Evolutionary conservation across 2,113 vertebrate species (phyloP), one percentile per base, ranked within the genome.

Genomic region (Pionites leucogaster): DNA sequence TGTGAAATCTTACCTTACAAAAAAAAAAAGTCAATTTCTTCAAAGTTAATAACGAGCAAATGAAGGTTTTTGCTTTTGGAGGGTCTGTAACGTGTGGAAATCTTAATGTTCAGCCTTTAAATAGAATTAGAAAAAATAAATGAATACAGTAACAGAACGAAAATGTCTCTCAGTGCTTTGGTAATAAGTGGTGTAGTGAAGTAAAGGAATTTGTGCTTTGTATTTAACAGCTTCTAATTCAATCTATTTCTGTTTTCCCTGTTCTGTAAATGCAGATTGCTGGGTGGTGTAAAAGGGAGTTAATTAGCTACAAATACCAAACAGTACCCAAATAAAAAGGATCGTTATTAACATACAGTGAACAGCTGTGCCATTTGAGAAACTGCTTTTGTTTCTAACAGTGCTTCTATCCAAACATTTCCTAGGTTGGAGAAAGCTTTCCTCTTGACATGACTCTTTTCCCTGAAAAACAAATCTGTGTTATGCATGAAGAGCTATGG

Each of bases 221-320:
- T 83, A 82, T 97, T 96, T 96, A 95, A 77, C 85, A 96, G 71
- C 86, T 97, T 96, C 70, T 72, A 90, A 95, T 77, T 95, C 89
- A 94, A 84, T 88, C 80, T 94, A 93, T 92, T 96, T 96, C 64
- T 70, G 68, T 91, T 96, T 97, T 90, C 65, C 90, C 74, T 95
- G 82, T 90, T 95, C 88, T 92, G 92, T 91, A 95, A 98, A 95
- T 65, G 96, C 87, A 97, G 86, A 94, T 97, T 97, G 88, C 94
- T 96, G 97, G 92, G 93, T 96, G 92, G 85, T 82, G 47, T 93
- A 70, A 91, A 97, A 97, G 72, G 94, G 81, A 97, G 91, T 92
- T 98, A 98, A 98, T 98, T 97, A 98, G 95, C 96, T 97, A 96
- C 95, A 98, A 98, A 98, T 97, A 96, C 79, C 96, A 96, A 95